These are phyloP conservation scores for Micronycteris hirsuta DNA, from an alignment of 2,113 vertebrate genomes.

Conservation along the genomic window DNA sequence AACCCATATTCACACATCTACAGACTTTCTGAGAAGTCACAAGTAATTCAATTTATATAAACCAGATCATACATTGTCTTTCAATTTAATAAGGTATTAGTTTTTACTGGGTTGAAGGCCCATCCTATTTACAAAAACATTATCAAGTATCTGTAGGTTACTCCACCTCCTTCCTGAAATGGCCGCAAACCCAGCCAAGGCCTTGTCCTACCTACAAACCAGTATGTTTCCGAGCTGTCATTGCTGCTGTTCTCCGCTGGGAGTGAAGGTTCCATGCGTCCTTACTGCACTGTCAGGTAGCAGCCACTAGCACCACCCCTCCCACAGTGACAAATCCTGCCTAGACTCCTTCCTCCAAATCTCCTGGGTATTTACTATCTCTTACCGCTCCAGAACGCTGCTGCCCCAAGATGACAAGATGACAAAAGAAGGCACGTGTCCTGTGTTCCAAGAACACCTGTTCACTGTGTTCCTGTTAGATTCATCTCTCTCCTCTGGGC, in stretches of 20 bases:
- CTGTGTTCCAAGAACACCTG: not conserved
- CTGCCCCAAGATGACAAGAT: not conserved
- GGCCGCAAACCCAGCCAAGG: not conserved
- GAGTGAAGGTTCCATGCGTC: not conserved
- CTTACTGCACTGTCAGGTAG: not conserved
- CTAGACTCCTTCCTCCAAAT: not conserved
- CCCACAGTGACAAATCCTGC: not conserved
- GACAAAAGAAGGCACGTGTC: not conserved
- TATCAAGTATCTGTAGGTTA: not conserved
- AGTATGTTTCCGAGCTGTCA: not conserved
- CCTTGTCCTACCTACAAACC: not conserved
- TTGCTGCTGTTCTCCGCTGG: not conserved
- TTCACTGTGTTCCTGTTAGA: not conserved
- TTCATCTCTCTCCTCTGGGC: not conserved
- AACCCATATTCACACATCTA: not conserved
- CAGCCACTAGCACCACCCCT: not conserved
- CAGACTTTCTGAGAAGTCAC: slow-evolving; percentile 15
- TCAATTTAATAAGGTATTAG: not conserved
- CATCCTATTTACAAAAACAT: not conserved
- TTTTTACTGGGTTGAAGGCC: not conserved
- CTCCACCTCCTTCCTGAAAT: slow-evolving; percentile 22
- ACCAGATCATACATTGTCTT: not conserved
- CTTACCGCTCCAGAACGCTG: not conserved
- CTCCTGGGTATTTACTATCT: not conserved
- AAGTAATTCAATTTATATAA: slow-evolving; percentile 37